phyloP scores from a whole-genome alignment of 2,888 invertebrate species.

The Mesorhabditis belari region DNA sequence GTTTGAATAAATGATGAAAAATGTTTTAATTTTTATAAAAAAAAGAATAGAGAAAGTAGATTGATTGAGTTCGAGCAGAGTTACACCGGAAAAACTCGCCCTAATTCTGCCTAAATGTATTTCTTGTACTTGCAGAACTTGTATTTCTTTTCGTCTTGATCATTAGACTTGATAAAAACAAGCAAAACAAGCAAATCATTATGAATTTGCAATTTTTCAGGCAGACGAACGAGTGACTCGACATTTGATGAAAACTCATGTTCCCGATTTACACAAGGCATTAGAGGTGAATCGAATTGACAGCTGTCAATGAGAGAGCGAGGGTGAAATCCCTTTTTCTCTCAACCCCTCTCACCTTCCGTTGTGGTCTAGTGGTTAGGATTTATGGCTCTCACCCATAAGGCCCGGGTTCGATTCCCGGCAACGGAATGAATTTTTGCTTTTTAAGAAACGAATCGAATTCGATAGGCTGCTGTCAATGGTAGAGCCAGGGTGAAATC shows the following conservation, averaged over 20 bases:
- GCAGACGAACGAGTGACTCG: slow-evolving; percentile 76
- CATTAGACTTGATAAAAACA: background rate
- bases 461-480: background rate
- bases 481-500: background rate
- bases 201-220: slow-evolving; percentile 68
- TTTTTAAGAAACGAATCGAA: background rate
- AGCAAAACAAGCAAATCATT: too few relatives aligned
- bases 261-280: slow-evolving; percentile 74
- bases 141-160: background rate
- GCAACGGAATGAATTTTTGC: slow-evolving; percentile 16
- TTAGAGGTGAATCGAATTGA: background rate
- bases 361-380: slow-evolving; percentile 36
- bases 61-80: too few relatives aligned
- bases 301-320: background rate
- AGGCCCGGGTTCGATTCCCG: slow-evolving; percentile 32
- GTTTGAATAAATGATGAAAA: too few relatives aligned
- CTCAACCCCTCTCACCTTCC: slow-evolving; percentile 7
- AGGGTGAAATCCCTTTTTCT: background rate
- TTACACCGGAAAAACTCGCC: too few relatives aligned
- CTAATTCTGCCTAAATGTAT: slow-evolving; percentile 49
- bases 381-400: slow-evolving; percentile 36
- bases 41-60: too few relatives aligned
- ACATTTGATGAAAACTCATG: slow-evolving; percentile 78
- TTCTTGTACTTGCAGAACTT: background rate
- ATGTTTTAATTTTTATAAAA: too few relatives aligned